Evolutionary conservation across 1,140 invertebrate species (phyloP), one percentile per base, ranked within the genome.

Genomic region (Hylaeus volcanicus): DNA sequence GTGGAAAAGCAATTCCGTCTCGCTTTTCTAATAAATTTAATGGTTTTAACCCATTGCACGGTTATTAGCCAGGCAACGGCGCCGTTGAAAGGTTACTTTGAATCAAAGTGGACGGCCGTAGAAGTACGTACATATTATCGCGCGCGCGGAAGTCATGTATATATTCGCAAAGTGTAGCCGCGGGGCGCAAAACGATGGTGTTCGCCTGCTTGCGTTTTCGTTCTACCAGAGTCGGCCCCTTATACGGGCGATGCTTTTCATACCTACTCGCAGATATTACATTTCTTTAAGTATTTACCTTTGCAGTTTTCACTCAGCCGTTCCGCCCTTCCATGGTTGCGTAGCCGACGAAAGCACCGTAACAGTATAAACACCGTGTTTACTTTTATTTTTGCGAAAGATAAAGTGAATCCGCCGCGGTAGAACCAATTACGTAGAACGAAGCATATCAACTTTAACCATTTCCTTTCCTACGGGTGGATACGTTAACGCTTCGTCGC

Each of bases 251-350:
- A 74, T 75, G 76, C 78, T 74, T 48, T 65, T 74, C 68, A 56
- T 74, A 77, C 83, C 81, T 69, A 68, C 78, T 85, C 83, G 60
- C 63, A 68, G 83, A 85, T 85, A 86, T 85, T 86, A 85, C 84
- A 61, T 81, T 75, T 82, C 74, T 85, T 85, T 85, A 86, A 86
- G 84, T 86, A 85, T 86, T 86, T 86, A 86, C 83, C 78, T 71
- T 51, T 71, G 80, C 80, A 71, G 78, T 74, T 82, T 85, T 65
- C 74, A 63, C 74, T 26, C 73, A 76, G 60, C 15, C 12, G 64
- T 56, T 55, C 69, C 77, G 41, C 41, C 26, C 26, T 26, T 26
- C 26, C 26, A 26, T 26, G 26, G 26, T 26, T 26, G 6, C 43
- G n/a, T n/a, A 8, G 45, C n/a, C 1, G 14, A 45, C 45, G 37